phyloP scores from a whole-genome alignment of 2,113 vertebrate species.

The Pomatostomus ruficeps region DNA sequence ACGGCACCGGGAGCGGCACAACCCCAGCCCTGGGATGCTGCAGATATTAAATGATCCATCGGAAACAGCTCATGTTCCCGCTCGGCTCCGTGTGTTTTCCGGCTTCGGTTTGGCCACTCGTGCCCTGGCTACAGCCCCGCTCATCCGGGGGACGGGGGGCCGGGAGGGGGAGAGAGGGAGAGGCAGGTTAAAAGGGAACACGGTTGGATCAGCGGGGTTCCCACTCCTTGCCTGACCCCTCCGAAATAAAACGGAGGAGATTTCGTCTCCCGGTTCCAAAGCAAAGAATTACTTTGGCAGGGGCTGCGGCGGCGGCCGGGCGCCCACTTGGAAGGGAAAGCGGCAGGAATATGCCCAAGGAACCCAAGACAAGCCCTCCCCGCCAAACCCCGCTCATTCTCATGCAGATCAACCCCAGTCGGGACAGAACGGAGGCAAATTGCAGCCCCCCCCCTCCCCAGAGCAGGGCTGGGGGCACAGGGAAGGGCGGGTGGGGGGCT shows the following conservation, averaged over 20 bases:
- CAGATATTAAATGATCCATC: neutral
- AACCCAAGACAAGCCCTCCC: conserved; percentile 7
- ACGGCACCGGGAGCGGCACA: neutral
- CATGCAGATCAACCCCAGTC: conserved; percentile 26
- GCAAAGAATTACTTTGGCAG: conserved; percentile 69
- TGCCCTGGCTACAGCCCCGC: conserved; percentile 1
- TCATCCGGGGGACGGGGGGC: neutral
- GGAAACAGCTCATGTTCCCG: neutral
- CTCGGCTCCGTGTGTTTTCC: neutral
- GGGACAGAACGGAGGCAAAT: neutral
- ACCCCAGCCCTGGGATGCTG: neutral
- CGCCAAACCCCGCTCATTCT: neutral
- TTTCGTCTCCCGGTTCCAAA: conserved; percentile 37
- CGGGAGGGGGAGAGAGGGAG: neutral
- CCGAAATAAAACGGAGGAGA: conserved; percentile 10
- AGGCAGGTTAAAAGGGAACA: conserved; percentile 49
- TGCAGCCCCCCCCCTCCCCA: neutral
- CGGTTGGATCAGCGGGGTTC: conserved; percentile 39
- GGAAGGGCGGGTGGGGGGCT: neutral
- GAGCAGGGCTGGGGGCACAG: neutral
- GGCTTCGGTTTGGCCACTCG: neutral
- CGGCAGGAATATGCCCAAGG: conserved; percentile 19
- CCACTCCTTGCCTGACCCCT: conserved; percentile 47
- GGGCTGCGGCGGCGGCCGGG: neutral
- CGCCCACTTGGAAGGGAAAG: conserved; percentile 47